Percentiles rank a stretch among this genome's conserved stretches.
Evolutionary conservation across 1,140 invertebrate genomes (phyloP).

Genomic region (Prorops nasuta): DNA sequence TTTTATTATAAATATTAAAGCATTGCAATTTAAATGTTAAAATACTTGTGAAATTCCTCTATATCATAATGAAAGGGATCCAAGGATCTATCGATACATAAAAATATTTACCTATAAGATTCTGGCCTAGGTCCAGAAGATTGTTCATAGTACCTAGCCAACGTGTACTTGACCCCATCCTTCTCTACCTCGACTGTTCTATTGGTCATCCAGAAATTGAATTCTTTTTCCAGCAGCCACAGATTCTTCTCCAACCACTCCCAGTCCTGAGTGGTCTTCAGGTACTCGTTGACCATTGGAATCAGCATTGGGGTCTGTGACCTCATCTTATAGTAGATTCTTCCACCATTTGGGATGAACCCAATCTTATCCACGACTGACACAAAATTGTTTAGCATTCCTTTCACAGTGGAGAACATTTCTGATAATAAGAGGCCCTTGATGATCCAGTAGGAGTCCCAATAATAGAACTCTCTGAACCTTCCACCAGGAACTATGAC

Average conservation of each 20-base stretch:
- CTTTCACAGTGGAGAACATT: constrained; percentile 76
- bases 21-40: background rate
- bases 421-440: constrained; percentile 81
- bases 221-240: constrained; percentile 76
- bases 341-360: constrained; percentile 86
- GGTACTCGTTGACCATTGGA: constrained; percentile 82
- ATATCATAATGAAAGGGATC: too few relatives aligned
- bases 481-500: constrained; percentile 91
- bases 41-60: too few relatives aligned
- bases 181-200: constrained; percentile 66
- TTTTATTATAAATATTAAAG: constrained; percentile 4
- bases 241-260: constrained; percentile 71
- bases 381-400: constrained; percentile 82
- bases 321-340: constrained; percentile 80
- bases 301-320: constrained; percentile 87
- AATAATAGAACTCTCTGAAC: constrained; percentile 93
- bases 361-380: constrained; percentile 75
- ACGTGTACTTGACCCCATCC: constrained; percentile 63
- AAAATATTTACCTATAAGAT: constrained; percentile 78
- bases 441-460: constrained; percentile 95
- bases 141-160: constrained; percentile 70
- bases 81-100: too few relatives aligned
- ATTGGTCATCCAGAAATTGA: constrained; percentile 76
- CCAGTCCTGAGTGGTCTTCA: constrained; percentile 68
- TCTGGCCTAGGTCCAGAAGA: constrained; percentile 82